Evolutionary conservation across 2,888 invertebrate genomes (phyloP), one percentile per base, ranked within the genome.

Genomic region (Cryptus armator): DNA sequence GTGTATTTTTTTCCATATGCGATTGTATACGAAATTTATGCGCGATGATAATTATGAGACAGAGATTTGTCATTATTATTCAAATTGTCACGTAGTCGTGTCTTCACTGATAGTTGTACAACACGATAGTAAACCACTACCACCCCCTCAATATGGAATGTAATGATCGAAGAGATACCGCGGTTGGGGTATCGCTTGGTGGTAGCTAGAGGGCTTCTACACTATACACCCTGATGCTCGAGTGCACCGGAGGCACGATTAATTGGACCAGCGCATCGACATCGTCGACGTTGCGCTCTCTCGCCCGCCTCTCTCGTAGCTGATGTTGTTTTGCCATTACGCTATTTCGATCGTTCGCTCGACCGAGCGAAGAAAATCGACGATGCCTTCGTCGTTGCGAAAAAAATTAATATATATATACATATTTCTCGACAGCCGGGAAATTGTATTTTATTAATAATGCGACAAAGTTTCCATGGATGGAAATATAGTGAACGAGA

Each of bases 71-170:
- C 37, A 51, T 62, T 68, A 32, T 78, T 78, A 68, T 67, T 51
- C 51, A 56, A 29, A 29, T 48, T 5, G 37, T 19, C 10, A 12
- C 12, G 19, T 12, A 16, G 66, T 7, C 32, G 56, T 4, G 44
- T 44, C 56, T 14, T 24, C 4, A 64, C 48, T 64, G 75, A 48
- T 46, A 62, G 62, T 32, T 77, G 66, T 81, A 83, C 76, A 87
- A 85, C 84, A 87, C 62, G 84, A 76, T 82, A 88, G 88, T 90
- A 89, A 88, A 86, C 85, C 83, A 77, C 79, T 83, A 83, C 82
- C 83, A 74, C 48, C 59, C 66, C 53, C 16, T 56, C 71, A 86
- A 81, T 81, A 16, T 76, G 77, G 53, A 84, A 84, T 78, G 67
- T 84, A 78, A 84, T 77, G 84, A 77, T 76, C 74, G 74, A 62